These are phyloP conservation scores for Phorcus lineatus DNA, from an alignment of 2,888 invertebrate genomes.

Conservation along the genomic window DNA sequence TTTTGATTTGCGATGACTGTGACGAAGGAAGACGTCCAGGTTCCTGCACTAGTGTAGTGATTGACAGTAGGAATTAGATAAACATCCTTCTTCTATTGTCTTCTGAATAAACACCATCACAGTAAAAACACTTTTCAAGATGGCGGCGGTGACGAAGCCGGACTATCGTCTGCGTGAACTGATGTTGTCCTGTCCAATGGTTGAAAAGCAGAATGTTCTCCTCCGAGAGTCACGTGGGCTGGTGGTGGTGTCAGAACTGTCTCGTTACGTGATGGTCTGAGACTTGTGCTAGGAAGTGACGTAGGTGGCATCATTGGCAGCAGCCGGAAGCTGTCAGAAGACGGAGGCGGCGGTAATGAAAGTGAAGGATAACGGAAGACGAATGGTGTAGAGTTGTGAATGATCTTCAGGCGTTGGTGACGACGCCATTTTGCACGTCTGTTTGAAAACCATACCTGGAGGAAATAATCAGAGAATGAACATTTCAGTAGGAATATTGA, in stretches of 20 bases:
- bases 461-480: not conserved
- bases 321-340: not conserved
- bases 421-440: conserved; percentile 68
- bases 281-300: not conserved
- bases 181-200: not conserved
- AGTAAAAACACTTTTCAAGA: too few species aligned
- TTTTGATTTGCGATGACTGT: too few species aligned
- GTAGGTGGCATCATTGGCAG: not conserved
- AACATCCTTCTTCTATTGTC: too few species aligned
- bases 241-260: not conserved
- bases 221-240: not conserved
- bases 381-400: conserved; percentile 55
- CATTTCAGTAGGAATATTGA: too few species aligned
- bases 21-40: too few species aligned
- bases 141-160: too few species aligned
- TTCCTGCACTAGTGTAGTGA: too few species aligned
- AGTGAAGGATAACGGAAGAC: conserved; percentile 35
- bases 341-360: not conserved
- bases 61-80: too few species aligned
- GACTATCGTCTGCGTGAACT: too few species aligned
- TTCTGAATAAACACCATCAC: too few species aligned
- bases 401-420: conserved; percentile 60
- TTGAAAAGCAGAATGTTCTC: conserved; percentile 28
- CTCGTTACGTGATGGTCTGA: not conserved
- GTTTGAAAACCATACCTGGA: conserved; percentile 70